Base-by-base conservation (phyloP, 2,888 invertebrate species). In the Dromius quadrimaculatus region DNA sequence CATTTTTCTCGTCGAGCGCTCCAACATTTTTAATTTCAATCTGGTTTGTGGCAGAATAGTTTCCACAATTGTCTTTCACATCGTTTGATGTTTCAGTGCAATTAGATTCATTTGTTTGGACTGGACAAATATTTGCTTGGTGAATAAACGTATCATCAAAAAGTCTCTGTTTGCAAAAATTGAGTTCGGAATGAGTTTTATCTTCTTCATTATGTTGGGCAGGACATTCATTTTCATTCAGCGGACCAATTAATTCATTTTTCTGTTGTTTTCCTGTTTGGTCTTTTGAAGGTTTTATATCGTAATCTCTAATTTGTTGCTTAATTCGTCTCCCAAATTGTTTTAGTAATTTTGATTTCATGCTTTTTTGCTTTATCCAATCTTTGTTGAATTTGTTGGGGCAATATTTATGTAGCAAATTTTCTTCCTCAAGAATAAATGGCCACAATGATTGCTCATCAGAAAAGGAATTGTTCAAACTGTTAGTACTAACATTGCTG, bases 221-320 rank as follows among this genome's bases (percentile, higher is more conserved):
- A 50, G n/a, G n/a, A n/a, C 11, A 1, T 19, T 15, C 59, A 59
- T 59, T 20, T 34, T 59, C 36, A 34, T 36, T 59, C n/a, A 59
- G 19, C 2, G 59, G 59, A 1, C 59, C 59, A 19, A 34, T 19
- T 5, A 34, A 59, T 0, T 34, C 36, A 15, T 28, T 54, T 59
- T 34, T 34, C 34, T 34, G 19, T 47, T 20, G 13, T 28, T 34
- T 57, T 20, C 5, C n/a, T 9, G 59, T 15, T 36, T 59, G 13
- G 1, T 2, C 13, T 9, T 43, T 59, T 15, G 50, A 36, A 15
- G 43, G 28, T 45, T 64, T 64, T 3, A 47, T 2, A 13, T 64
- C 64, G 13, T 11, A 64, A n/a, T 22, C 64, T 64, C 50, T 23
- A 8, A 34, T 34, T 34, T 47, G 20, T 50, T 64, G 64, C 13